Evolutionary conservation across 2,888 invertebrate genomes (phyloP), one percentile per base, ranked within the genome.

Genomic region (Cephus spinipes): DNA sequence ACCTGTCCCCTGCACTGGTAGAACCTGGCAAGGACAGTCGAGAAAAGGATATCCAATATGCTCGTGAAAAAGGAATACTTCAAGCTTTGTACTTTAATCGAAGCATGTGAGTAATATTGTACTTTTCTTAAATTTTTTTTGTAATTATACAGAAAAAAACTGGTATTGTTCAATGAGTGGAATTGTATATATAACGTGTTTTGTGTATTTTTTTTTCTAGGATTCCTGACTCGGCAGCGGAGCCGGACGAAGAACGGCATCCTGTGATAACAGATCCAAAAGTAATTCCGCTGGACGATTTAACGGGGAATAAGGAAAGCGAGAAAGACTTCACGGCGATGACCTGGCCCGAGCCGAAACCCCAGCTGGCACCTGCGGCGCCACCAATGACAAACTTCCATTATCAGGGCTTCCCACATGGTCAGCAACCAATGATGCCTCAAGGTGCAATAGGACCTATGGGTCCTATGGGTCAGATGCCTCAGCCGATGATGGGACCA

Each of bases 231-330:
- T 95, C 96, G 35, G 94, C 98, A 0, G 93, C 95, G 33, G 98
- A 98, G 92, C 97, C 98, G 1, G 98, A 98, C 85, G 93, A 95
- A 77, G 97, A 98, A 92, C 95, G 95, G 31, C 95, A 96, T 86
- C 71, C 31, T 23, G 93, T 94, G 69, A 94, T 95, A 82, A 93
- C 94, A 4, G 98, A 98, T 89, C 96, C 97, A 1, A 95, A 95
- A 80, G 93, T 94, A 31, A 98, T 98, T 91, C 98, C 98, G 0
- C 92, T 98, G 77, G 98, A 98, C 83, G 98, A 98, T 92, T 94
- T 96, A 9, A 95, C 96, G 0, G 97, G 97, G 11, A 96, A 95
- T 90, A 95, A 96, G 81, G 97, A 97, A 86, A 95, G 95, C 82
- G 93, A 96, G 31, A 96, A 95, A 87, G 97, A 97, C 90, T 95